phyloP scores from a whole-genome alignment of 2,888 invertebrate species.

The Eurois occulta region DNA sequence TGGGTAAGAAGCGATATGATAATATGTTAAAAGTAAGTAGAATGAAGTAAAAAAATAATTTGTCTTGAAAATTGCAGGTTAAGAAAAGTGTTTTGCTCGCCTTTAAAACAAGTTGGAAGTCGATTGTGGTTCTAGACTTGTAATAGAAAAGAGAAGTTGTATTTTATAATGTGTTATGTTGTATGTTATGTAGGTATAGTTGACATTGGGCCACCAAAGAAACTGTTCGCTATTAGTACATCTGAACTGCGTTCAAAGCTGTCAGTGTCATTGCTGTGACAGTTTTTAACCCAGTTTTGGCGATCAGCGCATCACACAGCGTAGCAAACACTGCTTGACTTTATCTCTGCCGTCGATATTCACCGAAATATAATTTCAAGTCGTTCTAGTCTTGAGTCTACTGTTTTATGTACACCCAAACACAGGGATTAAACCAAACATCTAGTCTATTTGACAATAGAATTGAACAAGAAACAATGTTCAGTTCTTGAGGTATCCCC shows the following conservation, averaged over 20 bases:
- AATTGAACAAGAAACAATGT: constrained; percentile 72
- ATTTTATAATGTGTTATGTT: neutral
- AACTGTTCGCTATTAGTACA: neutral
- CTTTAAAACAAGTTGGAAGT: neutral
- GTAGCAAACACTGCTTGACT: neutral
- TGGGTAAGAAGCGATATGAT: neutral
- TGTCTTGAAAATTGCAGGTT: neutral
- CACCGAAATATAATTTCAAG: neutral
- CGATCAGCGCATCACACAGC: neutral
- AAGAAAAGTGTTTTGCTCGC: neutral
- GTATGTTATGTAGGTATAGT: too few species aligned
- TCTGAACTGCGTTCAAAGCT: neutral
- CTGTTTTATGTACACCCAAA: constrained; percentile 5
- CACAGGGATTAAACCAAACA: constrained; percentile 41
- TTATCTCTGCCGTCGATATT: neutral
- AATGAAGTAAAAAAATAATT: neutral
- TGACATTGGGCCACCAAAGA: neutral
- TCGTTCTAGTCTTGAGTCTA: neutral
- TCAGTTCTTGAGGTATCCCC: constrained; percentile 70
- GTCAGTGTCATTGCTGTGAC: neutral
- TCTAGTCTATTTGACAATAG: constrained; percentile 51
- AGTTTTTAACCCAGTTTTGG: neutral
- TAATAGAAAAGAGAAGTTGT: neutral
- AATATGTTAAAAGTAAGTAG: neutral
- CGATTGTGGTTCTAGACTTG: neutral